Base-by-base conservation (phyloP, 2,797 vertebrate genomes). In the Neopelma chrysocephalum region DNA sequence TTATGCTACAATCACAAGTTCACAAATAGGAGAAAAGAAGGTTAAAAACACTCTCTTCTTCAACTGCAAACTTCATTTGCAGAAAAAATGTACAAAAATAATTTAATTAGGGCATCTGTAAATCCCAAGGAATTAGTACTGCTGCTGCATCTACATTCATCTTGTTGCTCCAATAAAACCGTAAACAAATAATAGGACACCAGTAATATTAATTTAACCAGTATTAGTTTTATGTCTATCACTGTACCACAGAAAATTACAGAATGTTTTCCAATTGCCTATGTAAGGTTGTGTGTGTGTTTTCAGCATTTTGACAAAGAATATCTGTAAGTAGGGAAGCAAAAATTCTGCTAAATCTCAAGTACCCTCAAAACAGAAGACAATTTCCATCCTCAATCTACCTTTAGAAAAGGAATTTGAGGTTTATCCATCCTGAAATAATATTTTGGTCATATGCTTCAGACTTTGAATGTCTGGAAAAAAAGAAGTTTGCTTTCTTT, bases 131-230 rank as follows among this genome's bases (percentile, higher is more conserved):
- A 94, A 53, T 83, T 79, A 64, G 70, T 79, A 31, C 34, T 91
- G 77, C 75, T 95, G 60, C 91, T 93, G 42, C 78, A 87, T 91
- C 94, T 84, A 66, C 90, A 90, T 87, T 93, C 69, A 8, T 94
- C 66, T 73, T 84, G 42, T 45, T 91, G 60, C 81, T 91, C 40
- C 66, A 93, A 36, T 73, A 57, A 89, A 87, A 87, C 36, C 60
- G 54, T 56, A 93, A 93, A 89, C 70, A 93, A 94, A 96, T 78
- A 93, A 80, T 50, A 77, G 18, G 43, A 79, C 62, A 87, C 16
- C 47, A 90, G 48, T 38, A 72, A 65, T 32, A 81, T 54, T 77
- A 95, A 96, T 89, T 93, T 91, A 82, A 94, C 75, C 72, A 86
- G 91, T 3, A 57, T 62, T 62, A 94, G 69, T 71, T 89, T 58